Evolutionary conservation across 1,140 invertebrate species (phyloP), one percentile per base, ranked within the genome.

Genomic region (Leptinotarsa defecta): DNA sequence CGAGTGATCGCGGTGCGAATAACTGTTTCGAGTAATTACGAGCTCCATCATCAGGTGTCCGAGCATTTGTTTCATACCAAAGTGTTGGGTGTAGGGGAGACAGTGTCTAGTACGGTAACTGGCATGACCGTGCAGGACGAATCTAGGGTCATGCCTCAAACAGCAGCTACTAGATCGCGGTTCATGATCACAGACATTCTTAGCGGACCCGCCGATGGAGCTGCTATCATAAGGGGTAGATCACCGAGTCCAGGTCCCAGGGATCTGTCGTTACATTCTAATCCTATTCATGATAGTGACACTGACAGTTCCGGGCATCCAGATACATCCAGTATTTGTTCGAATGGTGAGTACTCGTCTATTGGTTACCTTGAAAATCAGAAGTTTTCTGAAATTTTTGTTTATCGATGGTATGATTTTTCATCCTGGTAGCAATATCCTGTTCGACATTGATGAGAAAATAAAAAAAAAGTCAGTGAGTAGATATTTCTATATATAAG

Each of bases 111-210:
- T 80, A 86, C 85, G 85, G 52, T 57, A 57, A 78, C 81, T 84
- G 85, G 84, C 80, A 86, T 86, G 85, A 86, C 85, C 81, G 85
- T 86, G 76, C 84, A 86, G 80, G 84, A 85, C 83, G 84, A 86
- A 74, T 71, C 83, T 48, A 81, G 83, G 79, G 82, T 83, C 78
- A 85, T 86, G 83, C 84, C 84, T 79, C 85, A 86, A 76, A 85
- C 84, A 52, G 84, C 84, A 73, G 79, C 85, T 70, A 85, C 92
- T 65, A 88, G 92, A 68, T 93, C 92, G 22, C 87, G 92, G 61
- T 94, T 93, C 85, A 93, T 93, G 92, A 93, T 93, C 86, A 93
- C 91, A 63, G 92, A 94, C 79, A 93, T 94, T 73, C 86, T 93
- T 71, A 91, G 91, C 68, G 80, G 81, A 69, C 79, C 81, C 15